phyloP scores from a whole-genome alignment of 2,797 vertebrate genomes.

The Poeciliopsis paucimaculata region DNA sequence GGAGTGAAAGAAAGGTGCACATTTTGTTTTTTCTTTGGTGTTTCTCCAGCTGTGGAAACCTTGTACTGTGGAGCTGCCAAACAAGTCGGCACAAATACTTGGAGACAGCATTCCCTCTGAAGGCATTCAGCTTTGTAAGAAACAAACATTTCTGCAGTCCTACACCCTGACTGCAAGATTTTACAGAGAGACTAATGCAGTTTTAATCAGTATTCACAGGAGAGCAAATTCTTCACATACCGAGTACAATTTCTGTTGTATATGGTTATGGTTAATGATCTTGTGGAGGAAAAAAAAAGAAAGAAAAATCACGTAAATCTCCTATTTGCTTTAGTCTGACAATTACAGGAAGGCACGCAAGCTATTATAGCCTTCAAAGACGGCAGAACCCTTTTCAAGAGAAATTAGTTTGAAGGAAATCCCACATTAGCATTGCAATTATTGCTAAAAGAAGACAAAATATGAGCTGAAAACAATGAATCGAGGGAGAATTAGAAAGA shows the following conservation, averaged over 20 bases:
- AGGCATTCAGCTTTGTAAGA: constrained; percentile 43
- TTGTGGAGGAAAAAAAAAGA: too few species aligned
- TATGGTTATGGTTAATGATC: constrained; percentile 14
- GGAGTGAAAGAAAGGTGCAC: neutral
- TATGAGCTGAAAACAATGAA: constrained; percentile 10
- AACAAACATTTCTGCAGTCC: constrained; percentile 18
- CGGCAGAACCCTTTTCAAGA: constrained; percentile 15
- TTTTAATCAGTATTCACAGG: constrained; percentile 19
- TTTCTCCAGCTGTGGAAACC: constrained; percentile 45
- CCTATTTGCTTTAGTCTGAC: constrained; percentile 15
- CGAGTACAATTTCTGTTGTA: neutral
- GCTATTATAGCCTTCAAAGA: constrained; percentile 27
- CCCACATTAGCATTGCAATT: neutral
- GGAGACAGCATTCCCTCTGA: constrained; percentile 57
- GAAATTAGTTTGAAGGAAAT: constrained; percentile 8
- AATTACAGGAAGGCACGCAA: constrained; percentile 12
- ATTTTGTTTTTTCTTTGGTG: constrained; percentile 13
- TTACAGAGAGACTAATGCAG: constrained; percentile 15
- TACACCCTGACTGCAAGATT: constrained; percentile 26
- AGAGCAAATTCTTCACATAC: neutral
- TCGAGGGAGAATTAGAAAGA: constrained; percentile 8
- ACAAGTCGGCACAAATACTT: constrained; percentile 53
- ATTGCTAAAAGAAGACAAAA: neutral
- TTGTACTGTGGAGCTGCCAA: constrained; percentile 53
- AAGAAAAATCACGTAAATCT: constrained; percentile 16